These are phyloP conservation scores for Carettochelys insculpta DNA, from an alignment of 2,113 vertebrate species.

Conservation along the genomic window DNA sequence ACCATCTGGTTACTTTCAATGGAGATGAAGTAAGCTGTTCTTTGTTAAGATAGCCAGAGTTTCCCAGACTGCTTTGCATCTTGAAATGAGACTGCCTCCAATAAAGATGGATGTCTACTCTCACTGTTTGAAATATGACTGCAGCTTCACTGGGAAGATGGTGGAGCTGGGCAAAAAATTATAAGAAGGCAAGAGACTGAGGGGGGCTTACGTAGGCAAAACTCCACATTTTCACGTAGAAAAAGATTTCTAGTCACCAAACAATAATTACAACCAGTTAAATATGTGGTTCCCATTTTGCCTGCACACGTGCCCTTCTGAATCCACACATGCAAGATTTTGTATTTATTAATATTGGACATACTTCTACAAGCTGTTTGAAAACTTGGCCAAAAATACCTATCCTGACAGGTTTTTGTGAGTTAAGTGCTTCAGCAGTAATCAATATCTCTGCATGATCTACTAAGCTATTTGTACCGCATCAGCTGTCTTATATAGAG, in stretches of 20 bases:
- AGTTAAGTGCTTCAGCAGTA: neutral
- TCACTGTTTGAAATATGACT: neutral
- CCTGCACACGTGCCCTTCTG: neutral
- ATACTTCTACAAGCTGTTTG: neutral
- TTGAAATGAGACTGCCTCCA: neutral
- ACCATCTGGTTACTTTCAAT: neutral
- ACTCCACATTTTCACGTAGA: neutral
- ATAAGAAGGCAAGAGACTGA: neutral
- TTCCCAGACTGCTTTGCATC: neutral
- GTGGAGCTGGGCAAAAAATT: neutral
- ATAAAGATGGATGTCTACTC: neutral
- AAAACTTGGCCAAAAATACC: neutral
- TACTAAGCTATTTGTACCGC: neutral
- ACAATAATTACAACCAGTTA: neutral
- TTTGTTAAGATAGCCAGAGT: neutral
- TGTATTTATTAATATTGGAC: neutral
- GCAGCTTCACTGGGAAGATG: neutral
- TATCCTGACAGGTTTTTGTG: accelerated
- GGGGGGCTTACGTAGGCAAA: neutral
- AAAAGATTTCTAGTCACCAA: neutral
- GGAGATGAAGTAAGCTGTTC: neutral
- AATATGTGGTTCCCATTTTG: neutral
- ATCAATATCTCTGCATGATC: neutral
- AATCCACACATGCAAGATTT: neutral
- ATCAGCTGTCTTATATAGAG: neutral